Percentiles rank a stretch among this genome's conserved stretches.
Conservation (phyloP, 2,797 vertebrate species). For the Siniperca obscura region DNA sequence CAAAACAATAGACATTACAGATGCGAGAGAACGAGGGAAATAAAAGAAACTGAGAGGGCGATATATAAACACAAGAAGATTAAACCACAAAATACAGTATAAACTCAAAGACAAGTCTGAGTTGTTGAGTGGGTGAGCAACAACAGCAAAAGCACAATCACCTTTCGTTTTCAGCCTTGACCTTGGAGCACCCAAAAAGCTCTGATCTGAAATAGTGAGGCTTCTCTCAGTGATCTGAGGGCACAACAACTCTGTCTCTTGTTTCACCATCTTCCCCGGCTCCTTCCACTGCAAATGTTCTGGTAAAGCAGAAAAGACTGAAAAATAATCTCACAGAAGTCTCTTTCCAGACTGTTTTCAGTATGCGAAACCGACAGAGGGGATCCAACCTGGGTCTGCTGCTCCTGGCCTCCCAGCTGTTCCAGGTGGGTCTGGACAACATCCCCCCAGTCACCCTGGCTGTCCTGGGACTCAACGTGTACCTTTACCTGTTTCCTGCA, state of each 20-base stretch:
- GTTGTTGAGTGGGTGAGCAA: neutral
- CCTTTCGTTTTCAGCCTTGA: neutral
- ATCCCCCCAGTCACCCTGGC: slow-evolving; percentile 92
- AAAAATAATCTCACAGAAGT: neutral
- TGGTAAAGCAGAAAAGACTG: neutral
- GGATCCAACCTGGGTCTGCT: slow-evolving; percentile 86
- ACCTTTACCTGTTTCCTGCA: slow-evolving; percentile 89
- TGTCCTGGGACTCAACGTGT: slow-evolving; percentile 89
- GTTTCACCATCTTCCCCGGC: neutral
- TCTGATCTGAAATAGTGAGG: neutral
- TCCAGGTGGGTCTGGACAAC: slow-evolving; percentile 89
- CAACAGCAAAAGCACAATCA: neutral
- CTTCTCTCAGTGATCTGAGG: neutral
- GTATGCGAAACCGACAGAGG: slow-evolving; percentile 86
- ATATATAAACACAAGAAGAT: too few species aligned
- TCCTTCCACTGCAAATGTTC: neutral
- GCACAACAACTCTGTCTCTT: neutral
- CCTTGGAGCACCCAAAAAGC: too few species aligned
- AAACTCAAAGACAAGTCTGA: too few species aligned
- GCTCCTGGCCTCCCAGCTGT: slow-evolving; percentile 89
- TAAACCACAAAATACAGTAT: too few species aligned
- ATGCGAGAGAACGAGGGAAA: too few species aligned
- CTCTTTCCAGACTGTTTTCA: slow-evolving; percentile 40
- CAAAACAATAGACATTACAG: neutral
- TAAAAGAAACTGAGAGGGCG: too few species aligned